Evolutionary conservation across 2,888 invertebrate species (phyloP).

Genomic region (Arrhopalites spinosus): DNA sequence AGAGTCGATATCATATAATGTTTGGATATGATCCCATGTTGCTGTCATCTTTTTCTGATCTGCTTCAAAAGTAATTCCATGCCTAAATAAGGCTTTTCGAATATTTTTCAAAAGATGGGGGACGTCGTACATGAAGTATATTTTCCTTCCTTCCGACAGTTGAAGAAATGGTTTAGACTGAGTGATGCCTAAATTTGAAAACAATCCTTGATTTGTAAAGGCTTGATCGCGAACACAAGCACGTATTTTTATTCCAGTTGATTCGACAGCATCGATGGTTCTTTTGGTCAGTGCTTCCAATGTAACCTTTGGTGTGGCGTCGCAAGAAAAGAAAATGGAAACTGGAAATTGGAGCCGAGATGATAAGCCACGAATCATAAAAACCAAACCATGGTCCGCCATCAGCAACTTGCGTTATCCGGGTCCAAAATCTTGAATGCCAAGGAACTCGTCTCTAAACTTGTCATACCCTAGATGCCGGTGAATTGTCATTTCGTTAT

Average conservation of each 20-base stretch:
- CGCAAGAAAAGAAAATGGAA: not conserved
- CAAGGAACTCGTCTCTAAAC: not conserved
- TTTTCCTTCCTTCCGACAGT: not conserved
- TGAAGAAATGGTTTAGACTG: not conserved
- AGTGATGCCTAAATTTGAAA: not conserved
- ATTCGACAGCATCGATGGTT: not conserved
- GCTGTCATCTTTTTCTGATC: not conserved
- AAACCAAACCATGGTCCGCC: not conserved
- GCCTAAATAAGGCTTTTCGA: not conserved
- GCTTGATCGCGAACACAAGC: not conserved
- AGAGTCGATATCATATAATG: not conserved
- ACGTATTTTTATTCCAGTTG: not conserved
- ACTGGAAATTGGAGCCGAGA: not conserved
- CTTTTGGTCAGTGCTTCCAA: not conserved
- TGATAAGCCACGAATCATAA: not conserved
- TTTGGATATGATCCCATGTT: not conserved
- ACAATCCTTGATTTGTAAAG: not conserved
- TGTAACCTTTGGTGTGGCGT: not conserved
- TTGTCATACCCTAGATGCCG: not conserved
- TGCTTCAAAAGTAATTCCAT: not conserved
- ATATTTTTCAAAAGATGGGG: not conserved
- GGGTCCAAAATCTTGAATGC: not conserved
- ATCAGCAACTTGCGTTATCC: not conserved
- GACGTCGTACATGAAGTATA: not conserved
- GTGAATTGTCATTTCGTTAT: not conserved